phyloP scores from a whole-genome alignment of 2,888 invertebrate species.

The Nezara viridula region DNA sequence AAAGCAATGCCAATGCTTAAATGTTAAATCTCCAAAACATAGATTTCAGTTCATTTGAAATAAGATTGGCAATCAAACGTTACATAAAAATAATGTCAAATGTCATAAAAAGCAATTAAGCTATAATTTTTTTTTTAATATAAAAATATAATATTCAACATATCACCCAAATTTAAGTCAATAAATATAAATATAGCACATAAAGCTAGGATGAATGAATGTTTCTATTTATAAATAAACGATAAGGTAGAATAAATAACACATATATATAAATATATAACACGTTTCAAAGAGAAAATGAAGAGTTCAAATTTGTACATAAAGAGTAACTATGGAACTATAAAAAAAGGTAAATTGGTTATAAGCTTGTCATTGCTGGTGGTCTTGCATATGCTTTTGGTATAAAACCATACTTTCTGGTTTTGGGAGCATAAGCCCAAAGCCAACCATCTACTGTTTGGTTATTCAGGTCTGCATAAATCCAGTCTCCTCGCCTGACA shows the following conservation, averaged over 20 bases:
- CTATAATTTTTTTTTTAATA: slow-evolving; percentile 14
- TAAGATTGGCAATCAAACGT: neutral
- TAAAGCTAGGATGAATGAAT: slow-evolving; percentile 30
- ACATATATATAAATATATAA: slow-evolving; percentile 36
- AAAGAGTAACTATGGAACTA: slow-evolving; percentile 55
- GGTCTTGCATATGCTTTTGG: slow-evolving; percentile 94
- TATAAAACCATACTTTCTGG: slow-evolving; percentile 93
- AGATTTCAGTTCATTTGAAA: neutral
- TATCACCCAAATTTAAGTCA: slow-evolving; percentile 46
- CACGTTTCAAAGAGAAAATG: neutral
- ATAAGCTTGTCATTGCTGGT: slow-evolving; percentile 91
- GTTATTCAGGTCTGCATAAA: slow-evolving; percentile 93
- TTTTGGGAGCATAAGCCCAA: slow-evolving; percentile 95
- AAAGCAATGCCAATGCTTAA: neutral
- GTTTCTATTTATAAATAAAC: slow-evolving; percentile 29
- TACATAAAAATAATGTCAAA: slow-evolving; percentile 21
- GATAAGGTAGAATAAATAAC: slow-evolving; percentile 42
- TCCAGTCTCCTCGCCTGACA: slow-evolving; percentile 93
- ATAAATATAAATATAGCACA: slow-evolving; percentile 48
- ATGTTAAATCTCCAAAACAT: neutral
- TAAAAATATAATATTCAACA: slow-evolving; percentile 46
- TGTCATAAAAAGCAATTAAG: slow-evolving; percentile 27
- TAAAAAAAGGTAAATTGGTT: slow-evolving; percentile 66
- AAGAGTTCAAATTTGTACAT: slow-evolving; percentile 54
- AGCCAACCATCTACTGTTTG: slow-evolving; percentile 96